Conservation (phyloP, 2,113 vertebrate genomes). For the Perognathus longimembris region DNA sequence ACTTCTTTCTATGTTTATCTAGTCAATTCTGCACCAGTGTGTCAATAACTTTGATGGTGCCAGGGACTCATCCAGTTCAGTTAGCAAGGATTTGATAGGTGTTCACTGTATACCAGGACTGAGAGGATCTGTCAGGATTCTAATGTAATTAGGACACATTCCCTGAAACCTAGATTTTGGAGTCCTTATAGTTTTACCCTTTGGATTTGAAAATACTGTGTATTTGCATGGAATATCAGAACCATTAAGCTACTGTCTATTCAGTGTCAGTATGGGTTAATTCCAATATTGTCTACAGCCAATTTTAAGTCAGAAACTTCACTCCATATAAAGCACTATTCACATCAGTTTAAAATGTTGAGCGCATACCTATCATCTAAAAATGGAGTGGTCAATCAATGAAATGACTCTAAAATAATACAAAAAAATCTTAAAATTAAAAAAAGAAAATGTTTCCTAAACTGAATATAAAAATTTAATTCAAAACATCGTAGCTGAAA, state of each 20-base stretch:
- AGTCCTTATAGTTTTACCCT: neutral
- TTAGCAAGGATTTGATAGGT: neutral
- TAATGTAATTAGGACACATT: neutral
- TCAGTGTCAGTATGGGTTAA: neutral
- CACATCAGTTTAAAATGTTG: neutral
- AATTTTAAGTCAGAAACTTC: neutral
- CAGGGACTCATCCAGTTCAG: neutral
- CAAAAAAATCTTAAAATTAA: neutral
- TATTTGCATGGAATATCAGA: neutral
- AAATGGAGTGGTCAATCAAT: neutral
- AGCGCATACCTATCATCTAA: neutral
- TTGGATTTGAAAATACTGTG: neutral
- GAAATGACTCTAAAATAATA: neutral
- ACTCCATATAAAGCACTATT: neutral
- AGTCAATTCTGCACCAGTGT: neutral
- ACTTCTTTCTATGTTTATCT: neutral
- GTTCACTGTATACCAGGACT: neutral
- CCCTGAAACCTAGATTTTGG: neutral
- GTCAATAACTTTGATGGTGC: neutral
- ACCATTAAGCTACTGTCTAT: neutral
- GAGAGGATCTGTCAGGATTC: neutral
- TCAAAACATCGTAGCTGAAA: neutral
- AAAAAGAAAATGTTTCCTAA: neutral
- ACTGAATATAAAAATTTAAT: constrained; percentile 4
- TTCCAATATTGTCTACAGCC: neutral